Conservation (phyloP, 2,113 vertebrate species). For the Zosterops pallidus region DNA sequence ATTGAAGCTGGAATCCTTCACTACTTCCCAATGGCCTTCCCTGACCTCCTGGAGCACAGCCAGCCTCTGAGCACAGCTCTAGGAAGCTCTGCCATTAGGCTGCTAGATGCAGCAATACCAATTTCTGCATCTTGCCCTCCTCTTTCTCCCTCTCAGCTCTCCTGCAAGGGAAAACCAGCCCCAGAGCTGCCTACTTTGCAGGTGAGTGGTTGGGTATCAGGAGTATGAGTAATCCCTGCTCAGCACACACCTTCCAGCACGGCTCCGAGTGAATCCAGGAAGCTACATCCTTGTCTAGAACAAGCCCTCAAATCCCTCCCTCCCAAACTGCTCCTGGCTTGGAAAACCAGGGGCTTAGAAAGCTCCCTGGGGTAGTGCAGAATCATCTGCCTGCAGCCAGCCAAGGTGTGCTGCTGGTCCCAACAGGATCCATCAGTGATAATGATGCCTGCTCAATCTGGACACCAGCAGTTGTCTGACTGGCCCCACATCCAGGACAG, state of each 20-base stretch:
- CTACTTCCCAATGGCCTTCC: not conserved
- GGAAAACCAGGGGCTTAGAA: not conserved
- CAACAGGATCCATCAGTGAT: not conserved
- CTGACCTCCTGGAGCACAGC: not conserved
- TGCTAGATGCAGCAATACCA: not conserved
- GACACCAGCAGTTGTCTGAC: not conserved
- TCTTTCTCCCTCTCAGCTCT: not conserved
- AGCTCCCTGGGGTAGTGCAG: not conserved
- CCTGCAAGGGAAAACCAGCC: not conserved
- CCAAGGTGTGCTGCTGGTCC: not conserved
- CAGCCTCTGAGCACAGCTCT: not conserved
- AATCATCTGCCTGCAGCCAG: not conserved
- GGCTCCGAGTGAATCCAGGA: not conserved
- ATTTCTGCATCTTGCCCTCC: not conserved
- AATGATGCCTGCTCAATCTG: accelerated
- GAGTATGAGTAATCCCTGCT: not conserved
- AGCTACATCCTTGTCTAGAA: not conserved
- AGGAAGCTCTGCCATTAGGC: not conserved
- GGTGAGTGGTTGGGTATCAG: not conserved
- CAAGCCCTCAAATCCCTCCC: not conserved
- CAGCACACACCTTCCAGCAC: accelerated
- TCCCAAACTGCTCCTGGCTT: not conserved
- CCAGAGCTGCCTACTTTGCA: not conserved
- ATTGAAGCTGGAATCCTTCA: not conserved
- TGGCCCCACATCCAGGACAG: not conserved